Evolutionary conservation across 1,140 invertebrate species (phyloP).

Genomic region (Stegodyphus dumicola): DNA sequence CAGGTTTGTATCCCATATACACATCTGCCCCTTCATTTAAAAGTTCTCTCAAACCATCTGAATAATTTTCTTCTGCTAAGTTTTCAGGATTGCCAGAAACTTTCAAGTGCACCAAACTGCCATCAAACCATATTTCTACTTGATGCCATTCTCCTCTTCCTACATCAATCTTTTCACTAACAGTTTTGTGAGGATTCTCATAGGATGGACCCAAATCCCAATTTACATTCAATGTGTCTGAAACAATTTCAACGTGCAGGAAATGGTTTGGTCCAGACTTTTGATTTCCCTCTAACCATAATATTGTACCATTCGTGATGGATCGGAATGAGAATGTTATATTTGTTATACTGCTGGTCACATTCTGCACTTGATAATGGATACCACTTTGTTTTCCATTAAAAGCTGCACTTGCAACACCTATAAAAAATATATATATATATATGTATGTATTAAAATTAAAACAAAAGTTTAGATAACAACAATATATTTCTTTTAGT

Average conservation of each 20-base stretch:
- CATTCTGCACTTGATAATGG: constrained; percentile 46
- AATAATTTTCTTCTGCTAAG: constrained; percentile 44
- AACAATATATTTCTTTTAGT: neutral
- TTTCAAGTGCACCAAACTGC: constrained; percentile 33
- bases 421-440: constrained; percentile 44
- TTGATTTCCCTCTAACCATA: constrained; percentile 22
- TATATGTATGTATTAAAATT: constrained; percentile 25
- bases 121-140: constrained; percentile 46
- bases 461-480: constrained; percentile 9
- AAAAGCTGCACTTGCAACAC: constrained; percentile 85
- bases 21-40: constrained; percentile 46
- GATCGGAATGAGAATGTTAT: constrained; percentile 54
- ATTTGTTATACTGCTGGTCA: constrained; percentile 12
- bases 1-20: constrained; percentile 41
- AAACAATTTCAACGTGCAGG: constrained; percentile 36
- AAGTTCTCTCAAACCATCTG: constrained; percentile 26
- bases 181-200: constrained; percentile 50
- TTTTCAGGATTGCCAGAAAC: constrained; percentile 39
- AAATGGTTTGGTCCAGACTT: constrained; percentile 19
- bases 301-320: constrained; percentile 26
- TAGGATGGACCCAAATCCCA: constrained; percentile 42
- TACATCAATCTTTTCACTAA: constrained; percentile 46
- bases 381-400: constrained; percentile 72
- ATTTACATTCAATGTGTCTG: constrained; percentile 21
- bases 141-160: constrained; percentile 29